These are phyloP conservation scores for Naja naja DNA, from an alignment of 2,113 vertebrate species.

Conservation along the genomic window DNA sequence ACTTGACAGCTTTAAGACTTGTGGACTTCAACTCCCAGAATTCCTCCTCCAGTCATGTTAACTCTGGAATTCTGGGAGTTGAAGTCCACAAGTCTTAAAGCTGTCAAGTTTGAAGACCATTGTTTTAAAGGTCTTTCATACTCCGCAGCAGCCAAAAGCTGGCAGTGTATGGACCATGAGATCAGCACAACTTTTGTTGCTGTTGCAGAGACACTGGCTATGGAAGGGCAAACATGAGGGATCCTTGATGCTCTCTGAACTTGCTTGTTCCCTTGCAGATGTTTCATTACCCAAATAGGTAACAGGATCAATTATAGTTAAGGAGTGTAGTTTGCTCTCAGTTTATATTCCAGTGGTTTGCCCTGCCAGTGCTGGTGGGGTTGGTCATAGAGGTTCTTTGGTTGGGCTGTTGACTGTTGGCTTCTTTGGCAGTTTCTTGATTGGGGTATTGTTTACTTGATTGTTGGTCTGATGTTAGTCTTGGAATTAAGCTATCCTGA, in stretches of 20 bases:
- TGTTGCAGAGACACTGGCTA: constrained; percentile 64
- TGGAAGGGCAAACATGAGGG: constrained; percentile 31
- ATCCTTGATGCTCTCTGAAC: background rate
- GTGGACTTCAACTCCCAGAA: too few species aligned
- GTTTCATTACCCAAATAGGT: background rate
- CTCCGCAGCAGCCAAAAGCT: constrained; percentile 49
- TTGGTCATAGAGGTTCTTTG: background rate
- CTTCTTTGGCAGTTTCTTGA: background rate
- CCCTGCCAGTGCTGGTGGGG: background rate
- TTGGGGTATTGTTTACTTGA: background rate
- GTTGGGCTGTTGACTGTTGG: background rate
- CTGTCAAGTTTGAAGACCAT: too few species aligned
- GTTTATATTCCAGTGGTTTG: background rate
- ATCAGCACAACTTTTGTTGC: constrained; percentile 73
- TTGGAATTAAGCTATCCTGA: background rate
- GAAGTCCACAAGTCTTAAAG: too few species aligned
- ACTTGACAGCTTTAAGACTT: too few species aligned
- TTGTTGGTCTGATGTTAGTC: background rate
- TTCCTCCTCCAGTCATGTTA: too few species aligned
- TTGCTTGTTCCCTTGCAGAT: background rate
- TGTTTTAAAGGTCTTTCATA: constrained; percentile 53
- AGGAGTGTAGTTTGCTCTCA: background rate
- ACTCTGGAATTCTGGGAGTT: too few species aligned
- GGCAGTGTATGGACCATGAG: constrained; percentile 58
- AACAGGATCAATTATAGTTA: background rate